phyloP scores from a whole-genome alignment of 2,113 vertebrate genomes.

The Chauna torquata region DNA sequence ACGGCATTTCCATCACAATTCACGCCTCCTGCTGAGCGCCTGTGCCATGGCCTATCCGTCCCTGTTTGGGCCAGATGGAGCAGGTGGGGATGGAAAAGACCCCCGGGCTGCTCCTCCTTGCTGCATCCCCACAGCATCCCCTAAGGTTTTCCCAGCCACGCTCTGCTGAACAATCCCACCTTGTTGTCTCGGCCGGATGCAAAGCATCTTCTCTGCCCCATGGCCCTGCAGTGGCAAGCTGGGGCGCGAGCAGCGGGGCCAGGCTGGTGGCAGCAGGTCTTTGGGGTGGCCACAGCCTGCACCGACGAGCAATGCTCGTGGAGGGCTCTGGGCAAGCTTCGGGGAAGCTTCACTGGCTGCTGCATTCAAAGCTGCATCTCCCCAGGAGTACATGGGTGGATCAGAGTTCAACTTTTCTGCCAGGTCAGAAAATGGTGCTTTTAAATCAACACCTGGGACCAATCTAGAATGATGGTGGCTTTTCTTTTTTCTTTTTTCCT shows the following conservation, averaged over 20 bases:
- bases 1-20: not conserved
- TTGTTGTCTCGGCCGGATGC: not conserved
- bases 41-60: not conserved
- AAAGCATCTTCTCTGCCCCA: not conserved
- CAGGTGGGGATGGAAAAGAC: not conserved
- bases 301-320: rapidly evolving
- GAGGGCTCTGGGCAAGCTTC: not conserved
- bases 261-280: rapidly evolving
- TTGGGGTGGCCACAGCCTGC: not conserved
- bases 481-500: rapidly evolving
- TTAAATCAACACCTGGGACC: not conserved
- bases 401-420: not conserved
- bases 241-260: rapidly evolving
- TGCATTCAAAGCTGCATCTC: not conserved
- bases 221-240: not conserved
- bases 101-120: not conserved
- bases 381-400: not conserved
- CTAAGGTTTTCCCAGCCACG: rapidly evolving
- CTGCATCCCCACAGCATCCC: not conserved
- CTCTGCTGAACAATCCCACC: not conserved
- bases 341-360: not conserved
- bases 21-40: not conserved
- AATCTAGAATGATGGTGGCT: not conserved
- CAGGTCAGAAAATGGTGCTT: not conserved
- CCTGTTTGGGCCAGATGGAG: not conserved